Percentiles rank a stretch among this genome's conserved stretches.
phyloP scores from a whole-genome alignment of 2,888 invertebrate species.

The Ectobius pallidus region DNA sequence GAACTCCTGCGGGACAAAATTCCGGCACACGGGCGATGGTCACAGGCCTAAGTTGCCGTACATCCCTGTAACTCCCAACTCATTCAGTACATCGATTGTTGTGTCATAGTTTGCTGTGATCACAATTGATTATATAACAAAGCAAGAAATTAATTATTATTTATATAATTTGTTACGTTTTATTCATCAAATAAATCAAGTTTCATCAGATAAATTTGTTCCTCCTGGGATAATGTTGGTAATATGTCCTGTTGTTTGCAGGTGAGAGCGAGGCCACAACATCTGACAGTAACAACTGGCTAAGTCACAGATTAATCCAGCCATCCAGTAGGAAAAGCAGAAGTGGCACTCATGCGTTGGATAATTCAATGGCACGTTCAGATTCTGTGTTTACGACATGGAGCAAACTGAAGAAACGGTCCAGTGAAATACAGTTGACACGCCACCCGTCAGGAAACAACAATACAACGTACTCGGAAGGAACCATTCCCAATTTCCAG shows the following conservation, averaged over 20 bases:
- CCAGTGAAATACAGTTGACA: constrained; percentile 64
- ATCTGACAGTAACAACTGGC: constrained; percentile 46
- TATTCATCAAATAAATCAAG: too few species aligned
- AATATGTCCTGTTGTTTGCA: constrained; percentile 15
- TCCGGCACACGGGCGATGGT: too few species aligned
- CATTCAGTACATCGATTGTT: too few species aligned
- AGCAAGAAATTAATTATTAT: too few species aligned
- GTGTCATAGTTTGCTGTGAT: too few species aligned
- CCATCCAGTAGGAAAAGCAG: neutral
- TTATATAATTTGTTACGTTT: too few species aligned
- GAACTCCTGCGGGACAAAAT: too few species aligned
- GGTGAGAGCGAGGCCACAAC: constrained; percentile 45
- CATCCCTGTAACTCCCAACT: too few species aligned
- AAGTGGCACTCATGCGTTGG: constrained; percentile 33
- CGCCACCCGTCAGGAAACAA: constrained; percentile 81
- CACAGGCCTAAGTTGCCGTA: too few species aligned
- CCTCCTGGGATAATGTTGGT: too few species aligned
- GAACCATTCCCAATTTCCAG: neutral
- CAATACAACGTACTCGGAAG: constrained; percentile 61
- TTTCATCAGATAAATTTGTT: too few species aligned
- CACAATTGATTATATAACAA: too few species aligned
- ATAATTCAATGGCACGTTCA: constrained; percentile 82
- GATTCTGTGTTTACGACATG: constrained; percentile 89
- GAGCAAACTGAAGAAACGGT: constrained; percentile 82
- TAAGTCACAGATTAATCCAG: neutral